Conservation (phyloP, 2,113 vertebrate species). For the Microcebus jonahi region DNA sequence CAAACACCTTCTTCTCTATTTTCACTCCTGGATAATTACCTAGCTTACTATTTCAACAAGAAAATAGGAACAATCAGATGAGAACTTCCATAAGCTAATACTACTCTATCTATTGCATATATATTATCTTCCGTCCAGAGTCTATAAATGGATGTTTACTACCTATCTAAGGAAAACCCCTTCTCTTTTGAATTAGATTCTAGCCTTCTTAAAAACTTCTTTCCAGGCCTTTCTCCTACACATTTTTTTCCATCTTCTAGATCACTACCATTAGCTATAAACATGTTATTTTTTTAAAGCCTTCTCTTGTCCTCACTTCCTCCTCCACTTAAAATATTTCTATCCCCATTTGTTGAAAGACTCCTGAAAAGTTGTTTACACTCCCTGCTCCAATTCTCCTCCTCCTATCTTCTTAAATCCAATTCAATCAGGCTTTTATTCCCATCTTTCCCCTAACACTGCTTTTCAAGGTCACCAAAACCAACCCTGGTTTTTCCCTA, state of each 20-base stretch:
- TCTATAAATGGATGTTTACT: neutral
- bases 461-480: neutral
- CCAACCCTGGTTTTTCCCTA: neutral
- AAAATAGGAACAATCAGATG: neutral
- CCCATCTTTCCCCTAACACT: neutral
- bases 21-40: neutral
- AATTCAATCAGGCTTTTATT: slow-evolving; percentile 19
- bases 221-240: neutral
- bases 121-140: neutral
- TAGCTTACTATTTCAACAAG: neutral
- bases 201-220: neutral
- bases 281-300: neutral
- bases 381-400: neutral
- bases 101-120: neutral
- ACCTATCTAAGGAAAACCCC: neutral
- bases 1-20: neutral
- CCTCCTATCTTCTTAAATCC: neutral
- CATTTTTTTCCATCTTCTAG: neutral
- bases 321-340: neutral
- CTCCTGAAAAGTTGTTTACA: neutral
- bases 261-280: neutral
- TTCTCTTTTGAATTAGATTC: neutral
- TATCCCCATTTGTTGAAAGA: neutral
- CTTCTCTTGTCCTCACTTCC: neutral
- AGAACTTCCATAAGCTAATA: neutral